A percentile compares a stretch with the other conserved stretches of the same genome.
Evolutionary conservation across 1,140 invertebrate species (phyloP).

Genomic region (Coenobita brevimanus): DNA sequence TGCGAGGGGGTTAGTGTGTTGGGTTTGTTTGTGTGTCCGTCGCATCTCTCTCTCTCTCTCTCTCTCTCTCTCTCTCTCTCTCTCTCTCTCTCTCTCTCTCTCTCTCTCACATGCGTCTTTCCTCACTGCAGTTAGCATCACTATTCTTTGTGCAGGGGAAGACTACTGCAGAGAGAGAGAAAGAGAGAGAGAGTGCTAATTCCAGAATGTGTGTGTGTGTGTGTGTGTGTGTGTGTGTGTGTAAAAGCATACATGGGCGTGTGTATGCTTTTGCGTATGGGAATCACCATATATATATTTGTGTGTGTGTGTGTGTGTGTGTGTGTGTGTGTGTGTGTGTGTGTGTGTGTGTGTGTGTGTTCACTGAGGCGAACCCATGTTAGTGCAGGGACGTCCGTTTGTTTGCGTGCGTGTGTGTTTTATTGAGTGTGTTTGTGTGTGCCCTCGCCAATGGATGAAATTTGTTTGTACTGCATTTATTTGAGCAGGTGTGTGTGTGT

Average conservation of each 20-base stretch:
- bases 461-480: not conserved
- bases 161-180: no score
- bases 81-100: not conserved
- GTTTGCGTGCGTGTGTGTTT: not conserved
- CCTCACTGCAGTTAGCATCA: no score
- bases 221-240: no score
- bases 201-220: no score
- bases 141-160: no score
- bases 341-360: not conserved
- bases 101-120: not conserved
- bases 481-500: not conserved
- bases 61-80: constrained; percentile 12
- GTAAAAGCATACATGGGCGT: no score
- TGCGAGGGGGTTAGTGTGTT: no score
- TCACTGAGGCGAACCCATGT: not conserved
- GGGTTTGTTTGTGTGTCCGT: not conserved
- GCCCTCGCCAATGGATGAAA: not conserved
- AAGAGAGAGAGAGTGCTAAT: no score
- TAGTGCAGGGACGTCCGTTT: not conserved
- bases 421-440: not conserved
- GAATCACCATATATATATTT: no score
- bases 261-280: no score
- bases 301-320: no score
- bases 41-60: not conserved
- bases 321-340: not conserved